A percentile compares a stretch with the other conserved stretches of the same genome.
Evolutionary conservation across 2,797 vertebrate genomes (phyloP).

Genomic region (Sparus aurata): DNA sequence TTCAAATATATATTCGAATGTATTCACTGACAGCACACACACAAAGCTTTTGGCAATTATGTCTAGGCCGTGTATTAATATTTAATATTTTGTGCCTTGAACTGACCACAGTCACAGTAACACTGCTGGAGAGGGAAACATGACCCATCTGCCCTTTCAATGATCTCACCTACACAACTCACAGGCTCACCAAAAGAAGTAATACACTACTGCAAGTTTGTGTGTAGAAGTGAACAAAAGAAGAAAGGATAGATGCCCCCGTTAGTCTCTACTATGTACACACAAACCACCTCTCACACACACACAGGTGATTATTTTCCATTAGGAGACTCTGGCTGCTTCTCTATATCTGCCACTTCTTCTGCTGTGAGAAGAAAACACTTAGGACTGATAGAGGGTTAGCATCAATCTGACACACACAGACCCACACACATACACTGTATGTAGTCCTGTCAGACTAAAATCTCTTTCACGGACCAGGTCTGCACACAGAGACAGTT

Average conservation of each 20-base stretch:
- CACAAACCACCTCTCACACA: constrained; percentile 10
- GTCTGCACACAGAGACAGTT: constrained; percentile 35
- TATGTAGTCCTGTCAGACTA: constrained; percentile 45
- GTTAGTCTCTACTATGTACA: neutral
- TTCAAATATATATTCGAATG: too few species aligned
- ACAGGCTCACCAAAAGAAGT: constrained; percentile 1
- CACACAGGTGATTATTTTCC: constrained; percentile 58
- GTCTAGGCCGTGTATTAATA: neutral
- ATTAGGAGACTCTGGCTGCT: constrained; percentile 36
- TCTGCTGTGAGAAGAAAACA: constrained; percentile 47
- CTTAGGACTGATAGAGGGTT: constrained; percentile 48
- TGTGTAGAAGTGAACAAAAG: constrained; percentile 7
- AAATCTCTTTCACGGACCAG: constrained; percentile 30
- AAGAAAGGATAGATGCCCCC: constrained; percentile 24
- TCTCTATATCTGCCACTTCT: constrained; percentile 42
- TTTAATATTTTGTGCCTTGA: neutral
- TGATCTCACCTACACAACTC: constrained; percentile 7
- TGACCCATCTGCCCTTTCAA: constrained; percentile 19
- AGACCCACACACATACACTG: constrained; percentile 26
- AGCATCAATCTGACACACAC: constrained; percentile 42
- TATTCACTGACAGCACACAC: neutral
- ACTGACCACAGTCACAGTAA: constrained; percentile 1
- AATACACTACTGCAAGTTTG: neutral
- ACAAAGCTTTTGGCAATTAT: neutral
- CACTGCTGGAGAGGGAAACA: constrained; percentile 6